phyloP scores from a whole-genome alignment of 2,113 vertebrate genomes.

The Tragelaphus strepsiceros region DNA sequence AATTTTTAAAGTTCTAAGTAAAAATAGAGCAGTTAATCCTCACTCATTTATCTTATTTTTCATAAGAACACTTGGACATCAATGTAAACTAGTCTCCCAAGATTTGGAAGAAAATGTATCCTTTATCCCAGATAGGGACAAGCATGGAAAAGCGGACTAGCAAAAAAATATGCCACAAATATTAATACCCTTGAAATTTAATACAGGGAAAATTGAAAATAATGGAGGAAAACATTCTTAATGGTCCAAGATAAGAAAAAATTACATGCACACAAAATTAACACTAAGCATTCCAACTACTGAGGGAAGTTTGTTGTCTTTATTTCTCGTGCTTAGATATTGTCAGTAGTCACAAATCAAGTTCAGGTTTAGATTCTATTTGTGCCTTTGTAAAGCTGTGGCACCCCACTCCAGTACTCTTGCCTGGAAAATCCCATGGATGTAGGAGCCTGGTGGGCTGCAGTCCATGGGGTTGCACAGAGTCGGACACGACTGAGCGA shows the following conservation, averaged over 20 bases:
- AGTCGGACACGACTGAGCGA: too few relatives aligned
- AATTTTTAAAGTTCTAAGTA: constrained; percentile 22
- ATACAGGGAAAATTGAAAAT: constrained; percentile 53
- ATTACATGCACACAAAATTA: constrained; percentile 39
- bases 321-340: constrained; percentile 55
- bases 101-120: constrained; percentile 46
- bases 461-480: too few relatives aligned
- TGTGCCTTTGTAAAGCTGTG: constrained; percentile 61
- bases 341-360: constrained; percentile 68
- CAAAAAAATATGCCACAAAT: constrained; percentile 56
- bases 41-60: constrained; percentile 52
- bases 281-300: constrained; percentile 13
- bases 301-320: background rate
- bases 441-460: too few relatives aligned
- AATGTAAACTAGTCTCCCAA: constrained; percentile 46
- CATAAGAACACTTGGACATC: constrained; percentile 48
- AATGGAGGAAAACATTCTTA: constrained; percentile 34
- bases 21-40: constrained; percentile 54
- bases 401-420: too few relatives aligned
- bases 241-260: background rate
- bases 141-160: constrained; percentile 57
- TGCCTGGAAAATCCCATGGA: too few relatives aligned
- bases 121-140: constrained; percentile 28
- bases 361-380: constrained; percentile 63
- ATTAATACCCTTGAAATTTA: constrained; percentile 43